phyloP scores from a whole-genome alignment of 2,888 invertebrate species.

The Caenorhabditis sulstoni region DNA sequence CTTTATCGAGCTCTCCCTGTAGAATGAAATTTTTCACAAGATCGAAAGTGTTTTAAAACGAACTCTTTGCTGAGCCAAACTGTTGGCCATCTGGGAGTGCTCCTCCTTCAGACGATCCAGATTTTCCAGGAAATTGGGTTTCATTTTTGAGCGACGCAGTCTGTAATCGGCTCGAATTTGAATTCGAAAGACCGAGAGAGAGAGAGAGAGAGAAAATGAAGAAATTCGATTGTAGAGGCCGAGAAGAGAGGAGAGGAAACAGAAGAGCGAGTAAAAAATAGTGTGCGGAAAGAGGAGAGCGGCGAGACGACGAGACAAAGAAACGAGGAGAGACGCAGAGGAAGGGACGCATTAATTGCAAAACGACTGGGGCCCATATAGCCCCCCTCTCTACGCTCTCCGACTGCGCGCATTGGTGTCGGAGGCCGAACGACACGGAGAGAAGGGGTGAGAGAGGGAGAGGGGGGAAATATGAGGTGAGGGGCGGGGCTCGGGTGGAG shows the following conservation, averaged over 20 bases:
- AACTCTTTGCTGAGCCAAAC: conserved; percentile 61
- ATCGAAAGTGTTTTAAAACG: conserved; percentile 4
- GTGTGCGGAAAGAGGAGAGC: conserved; percentile 15
- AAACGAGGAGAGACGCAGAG: conserved; percentile 1
- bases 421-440: conserved; percentile 47
- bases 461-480: not conserved
- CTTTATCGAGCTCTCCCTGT: conserved; percentile 91
- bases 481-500: conserved; percentile 3
- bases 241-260: conserved; percentile 6
- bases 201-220: conserved; percentile 7
- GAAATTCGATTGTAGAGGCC: conserved; percentile 39
- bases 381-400: conserved; percentile 16
- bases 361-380: conserved; percentile 52
- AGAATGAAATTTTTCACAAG: not conserved
- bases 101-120: conserved; percentile 71
- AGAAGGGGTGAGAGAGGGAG: conserved; percentile 7
- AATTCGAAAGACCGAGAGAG: conserved; percentile 8
- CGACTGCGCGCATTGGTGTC: conserved; percentile 43
- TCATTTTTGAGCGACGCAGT: conserved; percentile 39
- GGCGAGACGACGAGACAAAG: conserved; percentile 26
- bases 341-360: conserved; percentile 50
- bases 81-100: conserved; percentile 63
- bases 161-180: conserved; percentile 12
- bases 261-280: conserved; percentile 7
- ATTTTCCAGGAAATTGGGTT: conserved; percentile 66